A percentile compares a stretch with the other conserved stretches of the same genome.
These are phyloP conservation scores for Pseudomyrmex concolor DNA, from an alignment of 1,140 invertebrate genomes.

Conservation along the genomic window DNA sequence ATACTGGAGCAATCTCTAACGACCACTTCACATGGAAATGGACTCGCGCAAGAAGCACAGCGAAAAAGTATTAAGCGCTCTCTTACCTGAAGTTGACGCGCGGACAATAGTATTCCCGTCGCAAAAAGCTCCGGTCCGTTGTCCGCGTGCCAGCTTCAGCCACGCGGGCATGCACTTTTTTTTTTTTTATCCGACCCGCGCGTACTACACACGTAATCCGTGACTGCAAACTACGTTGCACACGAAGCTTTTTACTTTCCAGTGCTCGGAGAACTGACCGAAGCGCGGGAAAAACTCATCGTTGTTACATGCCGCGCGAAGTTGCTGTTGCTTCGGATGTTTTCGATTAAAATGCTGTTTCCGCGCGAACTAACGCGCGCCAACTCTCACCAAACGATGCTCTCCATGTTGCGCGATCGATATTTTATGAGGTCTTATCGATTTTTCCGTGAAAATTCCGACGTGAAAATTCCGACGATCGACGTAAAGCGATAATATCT, in stretches of 20 bases:
- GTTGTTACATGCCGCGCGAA: slow-evolving; percentile 29
- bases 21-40: slow-evolving; percentile 44
- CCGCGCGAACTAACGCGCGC: background rate
- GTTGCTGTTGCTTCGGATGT: slow-evolving; percentile 41
- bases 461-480: background rate
- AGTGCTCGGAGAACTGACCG: slow-evolving; percentile 54
- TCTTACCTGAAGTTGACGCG: slow-evolving; percentile 67
- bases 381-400: too few relatives aligned
- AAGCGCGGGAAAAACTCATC: slow-evolving; percentile 29
- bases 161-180: slow-evolving; percentile 59
- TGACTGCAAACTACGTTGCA: slow-evolving; percentile 44
- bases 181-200: slow-evolving; percentile 47
- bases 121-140: slow-evolving; percentile 63
- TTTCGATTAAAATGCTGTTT: slow-evolving; percentile 16
- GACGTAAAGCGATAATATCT: background rate
- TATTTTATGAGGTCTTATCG: slow-evolving; percentile 18
- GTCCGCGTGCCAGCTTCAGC: slow-evolving; percentile 70
- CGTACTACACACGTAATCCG: slow-evolving; percentile 57
- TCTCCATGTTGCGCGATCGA: background rate
- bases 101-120: slow-evolving; percentile 58
- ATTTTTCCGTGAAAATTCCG: background rate
- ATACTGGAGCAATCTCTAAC: slow-evolving; percentile 51
- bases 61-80: slow-evolving; percentile 61
- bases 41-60: slow-evolving; percentile 3
- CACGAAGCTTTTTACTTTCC: slow-evolving; percentile 40